A percentile compares a stretch with the other conserved stretches of the same genome.
Evolutionary conservation across 2,797 vertebrate genomes (phyloP).

Genomic region (Eleutherodactylus coqui): DNA sequence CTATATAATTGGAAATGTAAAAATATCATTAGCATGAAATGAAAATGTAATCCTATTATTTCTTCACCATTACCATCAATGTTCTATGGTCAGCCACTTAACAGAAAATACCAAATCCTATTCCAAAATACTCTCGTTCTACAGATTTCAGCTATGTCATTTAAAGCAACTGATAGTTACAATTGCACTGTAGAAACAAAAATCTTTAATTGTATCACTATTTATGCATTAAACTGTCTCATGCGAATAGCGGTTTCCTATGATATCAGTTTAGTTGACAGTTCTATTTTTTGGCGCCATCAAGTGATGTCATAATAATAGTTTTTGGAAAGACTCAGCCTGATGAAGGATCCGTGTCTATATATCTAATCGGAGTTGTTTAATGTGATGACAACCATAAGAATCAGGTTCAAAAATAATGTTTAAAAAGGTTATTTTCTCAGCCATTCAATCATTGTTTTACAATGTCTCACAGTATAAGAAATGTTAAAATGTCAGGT

Average conservation of each 20-base stretch:
- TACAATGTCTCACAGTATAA: conserved; percentile 18
- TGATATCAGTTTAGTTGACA: conserved; percentile 10
- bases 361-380: conserved; percentile 28
- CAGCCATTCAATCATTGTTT: conserved; percentile 18
- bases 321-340: conserved; percentile 7
- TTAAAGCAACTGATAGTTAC: background rate
- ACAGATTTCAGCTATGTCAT: background rate
- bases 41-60: background rate
- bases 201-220: background rate
- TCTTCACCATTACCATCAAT: background rate
- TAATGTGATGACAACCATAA: conserved; percentile 34
- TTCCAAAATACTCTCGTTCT: background rate
- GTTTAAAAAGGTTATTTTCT: conserved; percentile 23
- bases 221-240: conserved; percentile 11
- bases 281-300: conserved; percentile 31
- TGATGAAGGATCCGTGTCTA: background rate
- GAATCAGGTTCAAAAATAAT: conserved; percentile 20
- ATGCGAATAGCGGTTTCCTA: conserved; percentile 9
- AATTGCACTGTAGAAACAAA: background rate
- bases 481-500: conserved; percentile 33
- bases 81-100: background rate
- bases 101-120: background rate
- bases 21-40: background rate
- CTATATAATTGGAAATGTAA: background rate
- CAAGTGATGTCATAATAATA: conserved; percentile 38